These are phyloP conservation scores for Ips typographus DNA, from an alignment of 1,140 invertebrate genomes.

Conservation along the genomic window DNA sequence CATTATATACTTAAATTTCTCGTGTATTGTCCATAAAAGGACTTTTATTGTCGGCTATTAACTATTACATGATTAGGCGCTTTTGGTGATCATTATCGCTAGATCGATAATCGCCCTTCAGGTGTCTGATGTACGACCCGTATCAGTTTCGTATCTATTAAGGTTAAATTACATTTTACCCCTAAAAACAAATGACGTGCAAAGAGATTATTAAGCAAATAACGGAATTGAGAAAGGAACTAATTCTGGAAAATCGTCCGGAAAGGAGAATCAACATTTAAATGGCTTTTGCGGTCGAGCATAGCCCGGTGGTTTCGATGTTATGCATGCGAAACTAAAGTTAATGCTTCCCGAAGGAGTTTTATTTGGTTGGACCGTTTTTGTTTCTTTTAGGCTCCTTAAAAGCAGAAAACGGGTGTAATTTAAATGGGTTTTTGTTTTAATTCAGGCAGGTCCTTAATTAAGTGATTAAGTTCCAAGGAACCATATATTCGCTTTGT, in stretches of 20 bases:
- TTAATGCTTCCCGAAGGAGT: neutral
- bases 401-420: too few species aligned
- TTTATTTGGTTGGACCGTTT: neutral
- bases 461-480: too few species aligned
- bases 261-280: slow-evolving; percentile 5
- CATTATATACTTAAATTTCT: slow-evolving; percentile 10
- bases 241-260: neutral
- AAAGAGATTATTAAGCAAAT: slow-evolving; percentile 5
- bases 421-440: too few species aligned
- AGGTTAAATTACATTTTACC: too few species aligned
- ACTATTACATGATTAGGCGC: slow-evolving; percentile 5
- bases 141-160: neutral
- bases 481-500: too few species aligned
- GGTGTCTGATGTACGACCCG: neutral
- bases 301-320: neutral
- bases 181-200: neutral
- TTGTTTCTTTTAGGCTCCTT: too few species aligned
- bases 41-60: slow-evolving; percentile 6
- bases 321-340: neutral
- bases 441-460: too few species aligned
- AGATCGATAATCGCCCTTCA: neutral
- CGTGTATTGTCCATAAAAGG: slow-evolving; percentile 11
- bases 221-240: neutral
- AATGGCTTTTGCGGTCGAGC: slow-evolving; percentile 2
- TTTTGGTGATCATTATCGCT: neutral